Percentiles rank a stretch among this genome's conserved stretches.
Evolutionary conservation across 2,797 vertebrate genomes (phyloP).

Genomic region (Martes flavigula): DNA sequence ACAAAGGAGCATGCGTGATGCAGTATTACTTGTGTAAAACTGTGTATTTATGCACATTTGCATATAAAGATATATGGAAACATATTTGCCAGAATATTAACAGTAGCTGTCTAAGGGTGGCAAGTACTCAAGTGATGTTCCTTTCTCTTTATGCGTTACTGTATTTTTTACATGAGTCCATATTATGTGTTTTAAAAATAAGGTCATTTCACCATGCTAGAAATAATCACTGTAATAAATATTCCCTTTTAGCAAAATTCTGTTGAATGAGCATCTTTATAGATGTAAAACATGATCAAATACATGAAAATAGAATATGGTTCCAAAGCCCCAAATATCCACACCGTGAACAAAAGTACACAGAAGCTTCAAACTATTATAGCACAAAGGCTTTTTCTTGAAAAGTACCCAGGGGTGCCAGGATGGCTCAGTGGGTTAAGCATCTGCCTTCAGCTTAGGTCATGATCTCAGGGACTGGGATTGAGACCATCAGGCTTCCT

Average conservation of each 20-base stretch:
- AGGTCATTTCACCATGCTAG: background rate
- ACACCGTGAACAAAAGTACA: background rate
- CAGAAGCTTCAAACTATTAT: background rate
- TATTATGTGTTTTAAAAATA: background rate
- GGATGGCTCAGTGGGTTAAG: background rate
- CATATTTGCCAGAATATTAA: fast-evolving
- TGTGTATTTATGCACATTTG: fast-evolving
- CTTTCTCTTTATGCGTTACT: background rate
- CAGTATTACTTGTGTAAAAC: fast-evolving
- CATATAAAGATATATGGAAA: fast-evolving
- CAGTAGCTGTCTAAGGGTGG: too few relatives aligned
- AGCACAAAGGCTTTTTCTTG: background rate
- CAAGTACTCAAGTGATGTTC: background rate
- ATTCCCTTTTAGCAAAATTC: background rate
- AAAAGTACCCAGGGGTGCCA: background rate
- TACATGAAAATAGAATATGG: background rate
- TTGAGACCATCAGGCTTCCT: background rate
- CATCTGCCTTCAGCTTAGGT: background rate
- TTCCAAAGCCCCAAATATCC: background rate
- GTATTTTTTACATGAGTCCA: background rate
- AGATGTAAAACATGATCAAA: background rate
- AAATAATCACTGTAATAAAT: background rate
- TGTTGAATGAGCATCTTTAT: background rate
- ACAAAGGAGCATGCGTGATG: fast-evolving
- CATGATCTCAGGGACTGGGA: background rate